These are phyloP conservation scores for Dendronephthya gigantea DNA, from an alignment of 64 coral and sea anemone species.

Conservation along the genomic window DNA sequence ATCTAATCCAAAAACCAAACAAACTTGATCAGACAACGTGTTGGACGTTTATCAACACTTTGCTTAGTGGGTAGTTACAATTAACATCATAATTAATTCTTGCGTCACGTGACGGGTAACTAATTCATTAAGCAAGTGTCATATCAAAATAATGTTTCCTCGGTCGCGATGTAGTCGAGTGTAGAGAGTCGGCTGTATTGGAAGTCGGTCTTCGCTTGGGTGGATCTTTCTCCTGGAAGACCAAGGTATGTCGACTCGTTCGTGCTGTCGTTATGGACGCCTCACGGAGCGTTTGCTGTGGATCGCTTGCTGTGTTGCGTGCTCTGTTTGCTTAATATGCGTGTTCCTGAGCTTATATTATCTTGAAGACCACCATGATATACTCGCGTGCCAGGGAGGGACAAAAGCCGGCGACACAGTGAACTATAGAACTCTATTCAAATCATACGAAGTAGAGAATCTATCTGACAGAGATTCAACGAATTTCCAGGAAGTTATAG, in stretches of 20 bases:
- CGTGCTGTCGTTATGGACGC: not conserved
- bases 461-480: not conserved
- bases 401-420: not conserved
- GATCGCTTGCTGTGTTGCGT: not conserved
- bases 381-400: not conserved
- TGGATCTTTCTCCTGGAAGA: too few species aligned
- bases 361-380: not conserved
- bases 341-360: not conserved
- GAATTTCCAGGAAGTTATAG: not conserved
- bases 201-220: too few species aligned
- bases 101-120: not conserved
- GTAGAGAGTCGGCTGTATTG: too few species aligned
- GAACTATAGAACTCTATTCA: not conserved
- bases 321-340: not conserved
- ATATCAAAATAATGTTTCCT: not conserved
- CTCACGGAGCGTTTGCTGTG: not conserved
- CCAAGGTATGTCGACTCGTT: not conserved
- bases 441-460: not conserved
- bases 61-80: not conserved
- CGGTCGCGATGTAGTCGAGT: too few species aligned
- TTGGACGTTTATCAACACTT: not conserved
- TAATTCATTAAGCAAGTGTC: not conserved
- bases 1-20: not conserved
- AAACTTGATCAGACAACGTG: not conserved
- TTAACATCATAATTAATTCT: not conserved